Evolutionary conservation across 2,888 invertebrate genomes (phyloP).

Genomic region (Heliconius ismenius): DNA sequence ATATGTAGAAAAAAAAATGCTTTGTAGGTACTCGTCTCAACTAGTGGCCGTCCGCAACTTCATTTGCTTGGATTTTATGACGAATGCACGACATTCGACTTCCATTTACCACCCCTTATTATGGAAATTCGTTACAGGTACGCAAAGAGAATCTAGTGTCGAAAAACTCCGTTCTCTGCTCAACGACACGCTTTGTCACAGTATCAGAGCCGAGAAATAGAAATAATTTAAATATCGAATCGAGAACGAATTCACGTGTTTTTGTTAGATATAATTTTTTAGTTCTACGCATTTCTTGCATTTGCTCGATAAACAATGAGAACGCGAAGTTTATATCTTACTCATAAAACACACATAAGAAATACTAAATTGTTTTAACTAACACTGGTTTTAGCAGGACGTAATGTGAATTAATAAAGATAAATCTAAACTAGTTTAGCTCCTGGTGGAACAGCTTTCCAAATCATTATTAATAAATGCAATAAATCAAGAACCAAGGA

Average conservation of each 20-base stretch:
- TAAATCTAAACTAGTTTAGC: constrained; percentile 43
- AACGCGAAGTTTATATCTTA: neutral
- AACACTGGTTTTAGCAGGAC: constrained; percentile 48
- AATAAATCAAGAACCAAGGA: constrained; percentile 17
- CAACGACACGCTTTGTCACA: too few relatives aligned
- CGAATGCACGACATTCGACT: neutral
- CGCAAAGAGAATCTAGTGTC: neutral
- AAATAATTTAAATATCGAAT: neutral
- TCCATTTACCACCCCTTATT: neutral
- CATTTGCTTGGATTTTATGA: neutral
- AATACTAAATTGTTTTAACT: neutral
- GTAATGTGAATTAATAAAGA: constrained; percentile 53
- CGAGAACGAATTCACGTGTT: too few relatives aligned
- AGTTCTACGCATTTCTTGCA: too few relatives aligned
- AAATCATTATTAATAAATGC: constrained; percentile 32
- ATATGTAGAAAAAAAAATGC: neutral
- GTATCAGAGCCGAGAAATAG: neutral
- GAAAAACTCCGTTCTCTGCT: neutral
- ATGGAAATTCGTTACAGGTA: neutral
- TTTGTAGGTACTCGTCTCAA: neutral
- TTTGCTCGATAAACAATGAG: neutral
- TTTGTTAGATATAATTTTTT: too few relatives aligned
- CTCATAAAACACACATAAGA: neutral
- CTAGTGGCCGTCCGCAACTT: neutral
- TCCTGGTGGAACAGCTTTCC: constrained; percentile 40